Conservation (phyloP, 2,113 vertebrate species). For the Nyctibius bracteatus region DNA sequence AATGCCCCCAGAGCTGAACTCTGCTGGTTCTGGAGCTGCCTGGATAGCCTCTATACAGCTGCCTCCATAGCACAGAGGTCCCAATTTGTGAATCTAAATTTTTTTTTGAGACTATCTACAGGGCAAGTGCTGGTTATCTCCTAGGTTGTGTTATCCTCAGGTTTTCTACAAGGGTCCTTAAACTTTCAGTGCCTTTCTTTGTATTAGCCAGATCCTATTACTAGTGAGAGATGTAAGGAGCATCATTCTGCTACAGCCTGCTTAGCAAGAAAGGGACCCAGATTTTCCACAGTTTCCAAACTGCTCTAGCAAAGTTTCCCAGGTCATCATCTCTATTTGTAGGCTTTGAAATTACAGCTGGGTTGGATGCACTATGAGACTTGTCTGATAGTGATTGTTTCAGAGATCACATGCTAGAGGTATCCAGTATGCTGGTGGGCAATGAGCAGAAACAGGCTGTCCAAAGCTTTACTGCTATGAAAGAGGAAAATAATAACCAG, state of each 20-base stretch:
- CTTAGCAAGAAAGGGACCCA: neutral
- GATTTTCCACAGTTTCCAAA: neutral
- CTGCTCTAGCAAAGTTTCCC: neutral
- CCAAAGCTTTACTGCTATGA: neutral
- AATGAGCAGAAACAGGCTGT: neutral
- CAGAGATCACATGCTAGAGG: neutral
- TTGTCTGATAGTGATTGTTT: neutral
- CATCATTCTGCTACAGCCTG: neutral
- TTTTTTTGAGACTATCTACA: neutral
- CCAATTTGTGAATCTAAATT: neutral
- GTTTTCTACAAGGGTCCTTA: neutral
- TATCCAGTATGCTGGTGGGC: neutral
- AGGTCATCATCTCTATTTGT: neutral
- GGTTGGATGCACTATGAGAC: neutral
- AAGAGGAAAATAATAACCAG: neutral
- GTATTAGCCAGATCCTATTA: neutral
- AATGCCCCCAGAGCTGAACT: neutral
- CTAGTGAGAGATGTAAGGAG: neutral
- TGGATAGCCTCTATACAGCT: neutral
- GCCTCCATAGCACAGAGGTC: neutral
- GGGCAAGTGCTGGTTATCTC: neutral
- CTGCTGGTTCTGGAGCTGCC: neutral
- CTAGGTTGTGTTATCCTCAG: neutral
- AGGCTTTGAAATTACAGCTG: neutral
- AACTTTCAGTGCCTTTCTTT: neutral